These are phyloP conservation scores for Sorex maritimensis DNA, from an alignment of 2,797 vertebrate genomes.

Conservation along the genomic window DNA sequence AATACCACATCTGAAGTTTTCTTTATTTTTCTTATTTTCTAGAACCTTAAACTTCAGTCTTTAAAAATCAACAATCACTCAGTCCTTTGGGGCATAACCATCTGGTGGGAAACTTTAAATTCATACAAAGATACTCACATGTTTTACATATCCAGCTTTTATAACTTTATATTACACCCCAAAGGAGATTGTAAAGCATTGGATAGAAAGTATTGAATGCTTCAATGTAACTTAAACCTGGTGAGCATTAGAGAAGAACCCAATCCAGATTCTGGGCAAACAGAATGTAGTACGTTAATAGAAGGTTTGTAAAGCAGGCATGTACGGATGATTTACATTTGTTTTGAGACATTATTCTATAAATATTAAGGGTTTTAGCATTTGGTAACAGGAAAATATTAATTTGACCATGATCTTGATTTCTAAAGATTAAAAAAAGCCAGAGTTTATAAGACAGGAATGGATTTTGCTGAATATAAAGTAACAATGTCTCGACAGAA, in stretches of 20 bases:
- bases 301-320: background rate
- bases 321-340: background rate
- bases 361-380: background rate
- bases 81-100: background rate
- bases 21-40: background rate
- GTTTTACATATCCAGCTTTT: background rate
- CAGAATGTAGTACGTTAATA: background rate
- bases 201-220: background rate
- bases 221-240: background rate
- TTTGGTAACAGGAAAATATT: background rate
- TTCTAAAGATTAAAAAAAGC: background rate
- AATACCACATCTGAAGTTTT: background rate
- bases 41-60: background rate
- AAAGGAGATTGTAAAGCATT: background rate
- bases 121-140: background rate
- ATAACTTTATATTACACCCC: background rate
- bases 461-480: background rate
- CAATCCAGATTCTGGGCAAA: background rate
- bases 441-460: background rate
- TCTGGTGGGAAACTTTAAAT: background rate
- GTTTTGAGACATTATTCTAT: background rate
- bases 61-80: constrained; percentile 11
- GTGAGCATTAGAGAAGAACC: background rate
- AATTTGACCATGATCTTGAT: background rate
- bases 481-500: background rate